phyloP scores from a whole-genome alignment of 2,113 vertebrate genomes.

The Cyanocitta stelleri region DNA sequence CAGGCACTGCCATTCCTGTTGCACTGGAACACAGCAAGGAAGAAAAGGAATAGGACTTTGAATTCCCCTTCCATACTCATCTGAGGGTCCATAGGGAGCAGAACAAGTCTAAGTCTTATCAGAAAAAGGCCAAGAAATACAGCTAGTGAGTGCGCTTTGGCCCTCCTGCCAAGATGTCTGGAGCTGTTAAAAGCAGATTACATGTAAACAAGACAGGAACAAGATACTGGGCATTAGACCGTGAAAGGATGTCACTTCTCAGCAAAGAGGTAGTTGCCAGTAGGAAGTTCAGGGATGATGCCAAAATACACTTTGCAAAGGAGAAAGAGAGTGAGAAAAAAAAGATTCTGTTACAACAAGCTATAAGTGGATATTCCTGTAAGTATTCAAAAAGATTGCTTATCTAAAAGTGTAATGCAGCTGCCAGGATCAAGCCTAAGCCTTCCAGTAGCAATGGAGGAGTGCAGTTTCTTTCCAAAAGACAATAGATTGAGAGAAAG shows the following conservation, averaged over 20 bases:
- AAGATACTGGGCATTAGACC: background rate
- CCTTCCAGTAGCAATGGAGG: background rate
- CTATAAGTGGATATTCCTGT: background rate
- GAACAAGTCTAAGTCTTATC: background rate
- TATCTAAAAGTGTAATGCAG: background rate
- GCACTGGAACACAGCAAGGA: background rate
- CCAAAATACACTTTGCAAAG: background rate
- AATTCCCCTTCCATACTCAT: background rate
- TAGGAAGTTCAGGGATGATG: background rate
- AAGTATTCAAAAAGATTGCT: background rate
- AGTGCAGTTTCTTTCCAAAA: background rate
- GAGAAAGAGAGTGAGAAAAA: background rate
- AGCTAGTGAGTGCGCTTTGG: background rate
- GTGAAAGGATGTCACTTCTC: constrained; percentile 31
- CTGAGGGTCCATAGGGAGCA: background rate
- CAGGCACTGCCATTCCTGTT: background rate
- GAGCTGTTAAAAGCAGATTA: constrained; percentile 1
- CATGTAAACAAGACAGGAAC: constrained; percentile 43
- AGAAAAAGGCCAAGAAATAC: background rate
- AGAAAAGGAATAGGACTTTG: background rate
- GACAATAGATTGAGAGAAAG: background rate
- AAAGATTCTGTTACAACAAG: background rate
- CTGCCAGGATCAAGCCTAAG: background rate
- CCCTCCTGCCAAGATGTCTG: constrained; percentile 24
- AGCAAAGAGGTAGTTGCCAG: background rate